Evolutionary conservation across 2,797 vertebrate species (phyloP).

Genomic region (Phataginus tetradactyla): DNA sequence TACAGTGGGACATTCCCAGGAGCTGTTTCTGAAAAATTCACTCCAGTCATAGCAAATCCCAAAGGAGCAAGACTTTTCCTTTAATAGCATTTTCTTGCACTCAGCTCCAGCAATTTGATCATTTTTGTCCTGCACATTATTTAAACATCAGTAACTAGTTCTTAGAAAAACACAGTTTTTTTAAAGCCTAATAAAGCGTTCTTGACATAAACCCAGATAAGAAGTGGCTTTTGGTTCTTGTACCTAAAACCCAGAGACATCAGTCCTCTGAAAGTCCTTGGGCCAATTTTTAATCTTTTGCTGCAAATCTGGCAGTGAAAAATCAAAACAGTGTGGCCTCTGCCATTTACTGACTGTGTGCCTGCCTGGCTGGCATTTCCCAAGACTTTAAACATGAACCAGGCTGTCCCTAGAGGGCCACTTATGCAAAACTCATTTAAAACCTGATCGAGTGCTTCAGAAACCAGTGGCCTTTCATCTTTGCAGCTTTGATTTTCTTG

Average conservation of each 20-base stretch:
- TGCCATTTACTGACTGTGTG: not conserved
- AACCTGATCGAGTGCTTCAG: not conserved
- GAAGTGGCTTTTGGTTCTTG: slow-evolving; percentile 33
- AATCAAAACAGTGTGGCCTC: not conserved
- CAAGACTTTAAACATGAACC: not conserved
- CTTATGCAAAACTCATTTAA: not conserved
- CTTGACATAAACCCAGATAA: slow-evolving; percentile 34
- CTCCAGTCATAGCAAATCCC: slow-evolving; percentile 40
- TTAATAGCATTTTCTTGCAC: slow-evolving; percentile 24
- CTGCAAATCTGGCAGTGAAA: slow-evolving; percentile 11
- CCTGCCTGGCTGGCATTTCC: not conserved
- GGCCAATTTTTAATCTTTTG: not conserved
- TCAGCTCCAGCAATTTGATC: slow-evolving; percentile 4
- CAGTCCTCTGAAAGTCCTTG: not conserved
- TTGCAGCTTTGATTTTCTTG: not conserved
- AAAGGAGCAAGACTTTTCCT: slow-evolving; percentile 26
- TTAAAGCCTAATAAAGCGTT: slow-evolving; percentile 12
- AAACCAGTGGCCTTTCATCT: not conserved
- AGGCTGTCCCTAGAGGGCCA: not conserved
- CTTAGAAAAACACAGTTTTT: slow-evolving; percentile 53
- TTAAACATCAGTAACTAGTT: slow-evolving; percentile 46
- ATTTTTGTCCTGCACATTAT: slow-evolving; percentile 42
- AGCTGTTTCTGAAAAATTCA: slow-evolving; percentile 73
- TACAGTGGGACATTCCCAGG: slow-evolving; percentile 18
- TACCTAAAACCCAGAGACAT: slow-evolving; percentile 24